phyloP scores from a whole-genome alignment of 2,113 vertebrate genomes.

The Gadus chalcogrammus region DNA sequence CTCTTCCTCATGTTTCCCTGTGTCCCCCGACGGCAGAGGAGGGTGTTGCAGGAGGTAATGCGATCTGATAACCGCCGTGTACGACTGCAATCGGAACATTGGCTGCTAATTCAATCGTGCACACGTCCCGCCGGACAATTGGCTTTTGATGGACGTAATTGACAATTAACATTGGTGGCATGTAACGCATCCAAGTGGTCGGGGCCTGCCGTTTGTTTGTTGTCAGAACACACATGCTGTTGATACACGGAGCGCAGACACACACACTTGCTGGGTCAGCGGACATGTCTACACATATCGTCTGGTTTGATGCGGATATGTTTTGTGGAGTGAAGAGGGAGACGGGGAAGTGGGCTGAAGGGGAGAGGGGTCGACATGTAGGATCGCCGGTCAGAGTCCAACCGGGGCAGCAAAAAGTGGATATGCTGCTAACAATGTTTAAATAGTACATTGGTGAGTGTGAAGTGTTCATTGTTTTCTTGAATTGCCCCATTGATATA shows the following conservation, averaged over 20 bases:
- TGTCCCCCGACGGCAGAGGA: constrained; percentile 8
- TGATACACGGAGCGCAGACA: constrained; percentile 28
- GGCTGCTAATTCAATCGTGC: constrained; percentile 54
- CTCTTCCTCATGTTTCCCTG: constrained; percentile 37
- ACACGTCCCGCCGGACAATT: constrained; percentile 57
- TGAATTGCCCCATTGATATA: no score
- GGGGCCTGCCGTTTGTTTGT: constrained; percentile 44
- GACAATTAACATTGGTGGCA: constrained; percentile 61
- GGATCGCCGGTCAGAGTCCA: no score
- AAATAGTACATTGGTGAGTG: no score
- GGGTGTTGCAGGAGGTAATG: constrained; percentile 25
- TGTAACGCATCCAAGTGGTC: constrained; percentile 48
- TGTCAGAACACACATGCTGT: constrained; percentile 31
- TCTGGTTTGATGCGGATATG: constrained; percentile 22
- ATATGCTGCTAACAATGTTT: no score
- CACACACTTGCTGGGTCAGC: constrained; percentile 15
- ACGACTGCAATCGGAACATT: constrained; percentile 49
- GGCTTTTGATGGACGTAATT: constrained; percentile 69
- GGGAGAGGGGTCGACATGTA: no score
- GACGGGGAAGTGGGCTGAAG: no score
- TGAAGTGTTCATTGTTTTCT: no score
- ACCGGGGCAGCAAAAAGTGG: no score
- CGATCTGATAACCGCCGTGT: constrained; percentile 49
- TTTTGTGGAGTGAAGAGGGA: no score
- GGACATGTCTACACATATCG: not conserved